Conservation (phyloP, 2,797 vertebrate species). For the Chloroceryle amazona region DNA sequence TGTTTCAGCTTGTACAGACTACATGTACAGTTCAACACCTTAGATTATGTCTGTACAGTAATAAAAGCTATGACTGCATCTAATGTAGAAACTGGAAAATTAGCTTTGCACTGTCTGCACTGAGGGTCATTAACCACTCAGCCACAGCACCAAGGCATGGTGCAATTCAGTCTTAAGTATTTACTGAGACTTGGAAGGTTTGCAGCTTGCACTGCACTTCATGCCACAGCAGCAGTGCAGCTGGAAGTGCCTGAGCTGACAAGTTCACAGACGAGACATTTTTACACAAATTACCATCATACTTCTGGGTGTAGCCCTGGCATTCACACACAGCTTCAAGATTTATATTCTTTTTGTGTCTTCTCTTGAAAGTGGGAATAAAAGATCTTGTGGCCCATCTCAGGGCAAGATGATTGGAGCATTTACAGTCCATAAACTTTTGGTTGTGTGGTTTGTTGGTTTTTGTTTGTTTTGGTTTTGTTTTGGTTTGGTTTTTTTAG, state of each 20-base stretch:
- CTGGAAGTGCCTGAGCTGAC: not conserved
- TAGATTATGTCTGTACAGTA: not conserved
- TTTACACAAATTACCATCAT: not conserved
- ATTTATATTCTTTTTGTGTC: not conserved
- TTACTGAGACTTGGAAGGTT: not conserved
- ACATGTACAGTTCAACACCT: not conserved
- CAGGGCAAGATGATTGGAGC: not conserved
- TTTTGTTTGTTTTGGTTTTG: too few species aligned
- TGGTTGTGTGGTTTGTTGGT: not conserved
- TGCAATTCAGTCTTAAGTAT: not conserved
- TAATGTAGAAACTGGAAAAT: not conserved
- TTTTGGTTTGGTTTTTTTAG: too few species aligned
- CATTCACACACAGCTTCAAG: not conserved
- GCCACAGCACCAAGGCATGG: not conserved
- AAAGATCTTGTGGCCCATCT: not conserved
- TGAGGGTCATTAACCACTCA: accelerated
- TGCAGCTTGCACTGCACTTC: not conserved
- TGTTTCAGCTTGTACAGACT: not conserved
- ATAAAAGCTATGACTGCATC: not conserved
- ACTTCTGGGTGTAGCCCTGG: not conserved
- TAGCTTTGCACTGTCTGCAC: not conserved
- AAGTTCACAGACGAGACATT: not conserved
- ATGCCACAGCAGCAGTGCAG: not conserved
- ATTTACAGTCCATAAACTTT: not conserved
- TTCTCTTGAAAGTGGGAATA: not conserved